phyloP scores from a whole-genome alignment of 2,888 invertebrate species.

The Coleophora flavipennella region DNA sequence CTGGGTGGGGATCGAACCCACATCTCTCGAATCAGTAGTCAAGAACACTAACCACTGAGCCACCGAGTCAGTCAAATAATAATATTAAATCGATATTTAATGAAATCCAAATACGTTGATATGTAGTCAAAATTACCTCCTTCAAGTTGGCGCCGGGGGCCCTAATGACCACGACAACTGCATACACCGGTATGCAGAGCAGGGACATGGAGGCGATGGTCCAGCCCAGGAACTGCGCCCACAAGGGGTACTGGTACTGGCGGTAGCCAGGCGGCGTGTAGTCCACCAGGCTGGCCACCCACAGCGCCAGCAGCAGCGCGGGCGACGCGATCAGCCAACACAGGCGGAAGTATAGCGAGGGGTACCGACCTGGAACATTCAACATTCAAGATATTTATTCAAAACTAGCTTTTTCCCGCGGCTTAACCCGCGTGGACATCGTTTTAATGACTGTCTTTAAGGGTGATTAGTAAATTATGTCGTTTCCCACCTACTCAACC shows the following conservation, averaged over 20 bases:
- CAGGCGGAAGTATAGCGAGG: slow-evolving; percentile 85
- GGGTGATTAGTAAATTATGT: too few relatives aligned
- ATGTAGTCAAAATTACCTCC: slow-evolving; percentile 71
- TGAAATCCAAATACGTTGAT: too few relatives aligned
- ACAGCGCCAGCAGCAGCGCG: slow-evolving; percentile 84
- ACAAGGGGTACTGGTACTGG: slow-evolving; percentile 85
- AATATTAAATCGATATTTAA: too few relatives aligned
- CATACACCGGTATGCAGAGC: slow-evolving; percentile 88
- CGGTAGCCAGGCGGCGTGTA: slow-evolving; percentile 89
- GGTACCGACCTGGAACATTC: slow-evolving; percentile 63
- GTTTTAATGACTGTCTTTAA: too few relatives aligned
- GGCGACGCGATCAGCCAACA: slow-evolving; percentile 91
- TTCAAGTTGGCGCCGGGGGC: slow-evolving; percentile 80
- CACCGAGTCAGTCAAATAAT: too few relatives aligned
- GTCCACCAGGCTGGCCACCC: slow-evolving; percentile 91
- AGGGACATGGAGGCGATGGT: slow-evolving; percentile 86
- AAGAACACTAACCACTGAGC: too few relatives aligned
- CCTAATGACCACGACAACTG: slow-evolving; percentile 78
- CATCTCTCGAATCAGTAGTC: too few relatives aligned
- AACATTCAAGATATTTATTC: too few relatives aligned
- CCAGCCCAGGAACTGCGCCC: slow-evolving; percentile 93
- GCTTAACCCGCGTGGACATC: too few relatives aligned
- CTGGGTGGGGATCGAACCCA: too few relatives aligned
- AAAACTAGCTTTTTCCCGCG: too few relatives aligned
- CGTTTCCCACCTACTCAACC: too few relatives aligned